A percentile compares a stretch with the other conserved stretches of the same genome.
Conservation (phyloP, 2,888 invertebrate species). For the Stenodema calcarata region DNA sequence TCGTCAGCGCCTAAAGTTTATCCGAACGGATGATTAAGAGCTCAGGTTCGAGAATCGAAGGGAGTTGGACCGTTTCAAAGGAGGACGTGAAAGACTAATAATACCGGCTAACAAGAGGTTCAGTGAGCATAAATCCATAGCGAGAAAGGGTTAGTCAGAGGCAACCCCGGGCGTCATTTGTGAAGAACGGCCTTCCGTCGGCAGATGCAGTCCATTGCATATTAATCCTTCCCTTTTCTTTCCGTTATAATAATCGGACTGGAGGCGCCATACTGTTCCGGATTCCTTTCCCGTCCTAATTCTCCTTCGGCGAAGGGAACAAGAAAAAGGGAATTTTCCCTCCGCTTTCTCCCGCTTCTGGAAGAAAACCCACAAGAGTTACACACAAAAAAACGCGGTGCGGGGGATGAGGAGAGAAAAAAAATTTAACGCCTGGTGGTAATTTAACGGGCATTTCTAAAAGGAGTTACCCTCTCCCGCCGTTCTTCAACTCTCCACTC, state of each 20-base stretch:
- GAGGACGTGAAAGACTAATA: constrained; percentile 20
- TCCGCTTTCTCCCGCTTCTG: background rate
- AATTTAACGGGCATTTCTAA: constrained; percentile 43
- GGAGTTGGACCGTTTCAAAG: background rate
- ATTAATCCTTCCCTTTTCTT: constrained; percentile 19
- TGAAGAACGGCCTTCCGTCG: constrained; percentile 30
- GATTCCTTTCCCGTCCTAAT: background rate
- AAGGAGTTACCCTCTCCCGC: background rate
- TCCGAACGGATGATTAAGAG: constrained; percentile 16
- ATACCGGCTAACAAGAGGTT: constrained; percentile 10
- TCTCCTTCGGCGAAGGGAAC: background rate
- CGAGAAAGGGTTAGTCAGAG: background rate
- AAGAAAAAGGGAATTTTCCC: background rate
- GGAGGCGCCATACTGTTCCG: constrained; percentile 28
- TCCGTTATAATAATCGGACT: constrained; percentile 27
- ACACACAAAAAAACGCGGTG: background rate
- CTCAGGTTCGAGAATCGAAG: background rate
- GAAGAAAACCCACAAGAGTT: background rate
- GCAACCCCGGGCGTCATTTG: constrained; percentile 11
- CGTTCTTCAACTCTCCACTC: background rate
- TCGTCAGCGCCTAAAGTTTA: background rate
- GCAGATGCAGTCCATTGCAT: constrained; percentile 46
- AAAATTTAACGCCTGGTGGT: constrained; percentile 42
- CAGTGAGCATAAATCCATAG: constrained; percentile 4
- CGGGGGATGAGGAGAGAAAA: background rate